A percentile compares a stretch with the other conserved stretches of the same genome.
Evolutionary conservation across 2,888 invertebrate species (phyloP).

Genomic region (Hyposoter didymator): DNA sequence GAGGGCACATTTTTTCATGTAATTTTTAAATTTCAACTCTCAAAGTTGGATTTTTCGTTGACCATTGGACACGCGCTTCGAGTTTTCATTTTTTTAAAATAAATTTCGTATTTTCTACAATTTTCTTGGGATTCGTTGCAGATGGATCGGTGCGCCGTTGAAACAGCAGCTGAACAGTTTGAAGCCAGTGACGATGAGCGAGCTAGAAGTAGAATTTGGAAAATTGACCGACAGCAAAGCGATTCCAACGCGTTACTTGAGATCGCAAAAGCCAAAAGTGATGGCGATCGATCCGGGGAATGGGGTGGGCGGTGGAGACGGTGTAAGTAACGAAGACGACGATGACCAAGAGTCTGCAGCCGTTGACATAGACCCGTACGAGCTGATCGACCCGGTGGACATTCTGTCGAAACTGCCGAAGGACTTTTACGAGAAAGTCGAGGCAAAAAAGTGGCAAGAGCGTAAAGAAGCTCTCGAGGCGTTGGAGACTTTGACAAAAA

Average conservation of each 20-base stretch:
- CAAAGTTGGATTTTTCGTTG: not conserved
- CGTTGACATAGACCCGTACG: conserved; percentile 93
- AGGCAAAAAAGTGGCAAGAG: conserved; percentile 98
- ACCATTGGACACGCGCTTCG: not conserved
- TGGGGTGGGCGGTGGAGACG: conserved; percentile 85
- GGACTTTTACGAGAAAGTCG: conserved; percentile 97
- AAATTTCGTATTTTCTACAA: not conserved
- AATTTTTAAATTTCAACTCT: too few species aligned
- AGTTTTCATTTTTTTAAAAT: not conserved
- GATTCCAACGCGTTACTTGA: conserved; percentile 90
- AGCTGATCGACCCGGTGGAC: conserved; percentile 96
- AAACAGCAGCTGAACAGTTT: conserved; percentile 93
- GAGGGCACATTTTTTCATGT: too few species aligned
- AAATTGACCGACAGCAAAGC: conserved; percentile 89
- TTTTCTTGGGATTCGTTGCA: conserved; percentile 76
- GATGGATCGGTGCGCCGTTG: conserved; percentile 94
- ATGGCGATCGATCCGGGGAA: conserved; percentile 85
- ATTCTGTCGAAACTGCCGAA: conserved; percentile 96
- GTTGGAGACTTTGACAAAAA: conserved; percentile 91
- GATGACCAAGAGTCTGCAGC: conserved; percentile 86
- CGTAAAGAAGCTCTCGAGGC: conserved; percentile 96
- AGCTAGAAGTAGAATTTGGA: conserved; percentile 95
- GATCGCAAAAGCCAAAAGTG: conserved; percentile 92
- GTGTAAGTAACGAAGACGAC: conserved; percentile 85
- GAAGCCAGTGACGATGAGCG: conserved; percentile 95